Evolutionary conservation across 2,797 vertebrate species (phyloP).

Genomic region (Acanthurus leucopareius): DNA sequence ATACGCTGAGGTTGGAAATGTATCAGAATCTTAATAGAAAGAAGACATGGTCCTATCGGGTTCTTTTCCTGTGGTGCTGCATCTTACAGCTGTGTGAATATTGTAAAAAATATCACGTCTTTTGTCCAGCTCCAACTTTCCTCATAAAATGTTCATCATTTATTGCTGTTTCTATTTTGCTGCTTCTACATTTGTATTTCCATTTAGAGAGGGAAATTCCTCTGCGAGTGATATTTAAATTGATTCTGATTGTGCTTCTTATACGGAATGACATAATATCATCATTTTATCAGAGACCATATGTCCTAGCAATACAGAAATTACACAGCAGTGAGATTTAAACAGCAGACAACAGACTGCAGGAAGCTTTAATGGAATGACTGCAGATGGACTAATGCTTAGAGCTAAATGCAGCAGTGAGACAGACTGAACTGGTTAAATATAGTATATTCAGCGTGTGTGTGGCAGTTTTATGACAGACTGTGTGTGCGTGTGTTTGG

Average conservation of each 20-base stretch:
- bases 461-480: slow-evolving; percentile 54
- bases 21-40: slow-evolving; percentile 40
- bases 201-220: slow-evolving; percentile 18
- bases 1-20: slow-evolving; percentile 37
- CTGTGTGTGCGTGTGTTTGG: slow-evolving; percentile 63
- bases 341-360: slow-evolving; percentile 66
- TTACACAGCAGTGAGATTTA: slow-evolving; percentile 51
- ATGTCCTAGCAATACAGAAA: slow-evolving; percentile 60
- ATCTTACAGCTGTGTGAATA: slow-evolving; percentile 4
- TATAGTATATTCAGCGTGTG: slow-evolving; percentile 55
- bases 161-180: slow-evolving; percentile 9
- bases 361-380: slow-evolving; percentile 56
- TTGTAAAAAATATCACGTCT: slow-evolving; percentile 8
- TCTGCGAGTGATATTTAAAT: slow-evolving; percentile 9
- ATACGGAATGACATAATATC: slow-evolving; percentile 34
- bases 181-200: not conserved
- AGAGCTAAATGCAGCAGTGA: slow-evolving; percentile 61
- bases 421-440: slow-evolving; percentile 67
- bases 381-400: slow-evolving; percentile 69
- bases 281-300: slow-evolving; percentile 58
- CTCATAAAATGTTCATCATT: slow-evolving; percentile 6
- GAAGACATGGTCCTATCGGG: slow-evolving; percentile 9
- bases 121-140: not conserved
- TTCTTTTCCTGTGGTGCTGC: not conserved
- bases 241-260: slow-evolving; percentile 21